phyloP scores from a whole-genome alignment of 2,797 vertebrate species.

The Coendou prehensilis region DNA sequence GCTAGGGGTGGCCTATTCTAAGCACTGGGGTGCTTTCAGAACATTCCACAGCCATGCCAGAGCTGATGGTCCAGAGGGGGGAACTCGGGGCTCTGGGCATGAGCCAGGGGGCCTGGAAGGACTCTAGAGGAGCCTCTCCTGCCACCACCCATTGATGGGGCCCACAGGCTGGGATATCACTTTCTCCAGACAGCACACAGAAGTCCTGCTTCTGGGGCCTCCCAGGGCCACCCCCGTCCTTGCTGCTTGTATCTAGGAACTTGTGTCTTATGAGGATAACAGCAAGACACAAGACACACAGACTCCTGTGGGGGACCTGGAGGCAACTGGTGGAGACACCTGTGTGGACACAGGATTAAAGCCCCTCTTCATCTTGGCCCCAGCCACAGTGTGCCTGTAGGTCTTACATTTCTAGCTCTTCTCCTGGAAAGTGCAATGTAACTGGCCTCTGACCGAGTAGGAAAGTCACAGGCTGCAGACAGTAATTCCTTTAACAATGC shows the following conservation, averaged over 20 bases:
- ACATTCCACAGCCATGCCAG: no score
- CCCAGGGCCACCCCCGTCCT: background rate
- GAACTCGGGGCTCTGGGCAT: no score
- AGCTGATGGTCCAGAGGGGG: no score
- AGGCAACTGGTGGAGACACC: background rate
- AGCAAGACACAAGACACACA: background rate
- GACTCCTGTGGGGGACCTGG: background rate
- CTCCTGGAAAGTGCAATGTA: background rate
- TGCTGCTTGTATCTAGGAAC: background rate
- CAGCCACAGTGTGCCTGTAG: accelerated
- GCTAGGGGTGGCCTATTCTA: background rate
- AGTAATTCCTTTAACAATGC: background rate
- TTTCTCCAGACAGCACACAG: background rate
- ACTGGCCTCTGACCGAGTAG: background rate
- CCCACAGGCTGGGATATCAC: no score
- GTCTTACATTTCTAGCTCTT: background rate
- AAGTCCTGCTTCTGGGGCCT: background rate
- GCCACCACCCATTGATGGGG: background rate
- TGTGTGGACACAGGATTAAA: background rate
- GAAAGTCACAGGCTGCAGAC: background rate
- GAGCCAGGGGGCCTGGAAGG: background rate
- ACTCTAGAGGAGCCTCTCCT: background rate
- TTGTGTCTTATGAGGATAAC: background rate
- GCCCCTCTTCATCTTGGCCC: background rate
- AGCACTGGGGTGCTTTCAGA: background rate